These are phyloP conservation scores for Zapornia atra DNA, from an alignment of 2,113 vertebrate genomes.

Conservation along the genomic window DNA sequence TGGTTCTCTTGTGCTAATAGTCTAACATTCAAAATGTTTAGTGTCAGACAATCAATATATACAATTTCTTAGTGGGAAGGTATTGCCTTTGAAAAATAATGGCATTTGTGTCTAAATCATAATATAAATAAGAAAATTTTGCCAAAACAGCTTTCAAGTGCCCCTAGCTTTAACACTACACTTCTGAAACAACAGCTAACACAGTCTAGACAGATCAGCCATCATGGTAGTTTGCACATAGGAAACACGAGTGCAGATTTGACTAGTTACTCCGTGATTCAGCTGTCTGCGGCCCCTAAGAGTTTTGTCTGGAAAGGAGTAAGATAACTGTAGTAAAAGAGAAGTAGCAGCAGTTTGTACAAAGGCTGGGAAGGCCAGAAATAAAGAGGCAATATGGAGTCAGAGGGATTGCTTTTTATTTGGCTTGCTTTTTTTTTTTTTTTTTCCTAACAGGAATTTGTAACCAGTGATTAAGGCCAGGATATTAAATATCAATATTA, in stretches of 20 bases:
- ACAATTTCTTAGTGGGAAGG: not conserved
- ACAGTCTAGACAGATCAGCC: not conserved
- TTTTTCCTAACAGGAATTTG: not conserved
- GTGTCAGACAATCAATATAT: conserved; percentile 15
- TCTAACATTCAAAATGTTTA: not conserved
- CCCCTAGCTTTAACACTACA: not conserved
- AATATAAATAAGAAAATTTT: not conserved
- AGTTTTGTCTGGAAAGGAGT: not conserved
- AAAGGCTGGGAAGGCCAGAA: not conserved
- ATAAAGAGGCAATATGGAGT: not conserved
- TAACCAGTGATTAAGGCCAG: not conserved
- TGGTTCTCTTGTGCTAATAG: not conserved
- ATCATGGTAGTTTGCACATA: not conserved
- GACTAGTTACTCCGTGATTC: not conserved
- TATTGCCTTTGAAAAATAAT: not conserved
- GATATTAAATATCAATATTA: not conserved
- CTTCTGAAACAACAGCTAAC: not conserved
- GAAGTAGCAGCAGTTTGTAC: not conserved
- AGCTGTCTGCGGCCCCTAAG: not conserved
- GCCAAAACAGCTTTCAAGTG: not conserved
- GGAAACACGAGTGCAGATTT: not conserved
- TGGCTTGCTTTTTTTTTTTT: not conserved
- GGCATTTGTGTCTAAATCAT: not conserved
- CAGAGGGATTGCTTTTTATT: not conserved
- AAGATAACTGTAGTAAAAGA: not conserved